Percentiles rank a stretch among this genome's conserved stretches.
Evolutionary conservation across 1,140 invertebrate genomes (phyloP).

Genomic region (Drosophila dunni): DNA sequence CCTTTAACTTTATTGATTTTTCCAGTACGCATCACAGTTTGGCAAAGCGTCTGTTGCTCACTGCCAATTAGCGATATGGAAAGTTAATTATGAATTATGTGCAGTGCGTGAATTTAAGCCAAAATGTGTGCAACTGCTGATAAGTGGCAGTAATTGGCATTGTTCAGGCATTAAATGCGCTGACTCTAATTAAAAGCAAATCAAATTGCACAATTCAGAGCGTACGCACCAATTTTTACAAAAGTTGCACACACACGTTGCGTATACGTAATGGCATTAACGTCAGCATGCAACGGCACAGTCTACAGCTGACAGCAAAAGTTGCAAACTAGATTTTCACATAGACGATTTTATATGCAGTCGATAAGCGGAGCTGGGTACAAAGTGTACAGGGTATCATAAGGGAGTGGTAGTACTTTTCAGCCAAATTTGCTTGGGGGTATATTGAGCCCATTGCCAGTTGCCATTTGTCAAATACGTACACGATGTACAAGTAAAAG

Average conservation of each 20-base stretch:
- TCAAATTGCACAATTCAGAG: conserved; percentile 10
- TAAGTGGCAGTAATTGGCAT: conserved; percentile 18
- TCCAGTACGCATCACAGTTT: background rate
- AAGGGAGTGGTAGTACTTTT: background rate
- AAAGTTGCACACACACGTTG: background rate
- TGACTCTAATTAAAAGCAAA: conserved; percentile 31
- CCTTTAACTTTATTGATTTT: conserved; percentile 16
- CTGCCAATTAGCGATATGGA: conserved; percentile 38
- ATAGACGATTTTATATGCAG: too few relatives aligned
- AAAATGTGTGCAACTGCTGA: conserved; percentile 24
- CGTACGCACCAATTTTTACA: conserved; percentile 24
- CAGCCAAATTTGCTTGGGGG: too few relatives aligned
- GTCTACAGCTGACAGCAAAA: background rate
- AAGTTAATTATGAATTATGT: conserved; percentile 31
- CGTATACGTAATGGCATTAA: conserved; percentile 43
- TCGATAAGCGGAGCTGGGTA: background rate
- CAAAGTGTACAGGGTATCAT: background rate
- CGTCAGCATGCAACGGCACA: conserved; percentile 3
- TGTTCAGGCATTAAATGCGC: conserved; percentile 14
- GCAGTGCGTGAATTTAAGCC: conserved; percentile 13
- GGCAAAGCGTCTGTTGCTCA: conserved; percentile 13
- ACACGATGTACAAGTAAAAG: background rate
- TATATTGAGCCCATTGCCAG: too few relatives aligned
- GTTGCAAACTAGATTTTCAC: background rate
- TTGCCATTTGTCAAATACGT: too few relatives aligned